A percentile compares a stretch with the other conserved stretches of the same genome.
phyloP scores from a whole-genome alignment of 2,113 vertebrate genomes.

The Neodon shergylaensis region DNA sequence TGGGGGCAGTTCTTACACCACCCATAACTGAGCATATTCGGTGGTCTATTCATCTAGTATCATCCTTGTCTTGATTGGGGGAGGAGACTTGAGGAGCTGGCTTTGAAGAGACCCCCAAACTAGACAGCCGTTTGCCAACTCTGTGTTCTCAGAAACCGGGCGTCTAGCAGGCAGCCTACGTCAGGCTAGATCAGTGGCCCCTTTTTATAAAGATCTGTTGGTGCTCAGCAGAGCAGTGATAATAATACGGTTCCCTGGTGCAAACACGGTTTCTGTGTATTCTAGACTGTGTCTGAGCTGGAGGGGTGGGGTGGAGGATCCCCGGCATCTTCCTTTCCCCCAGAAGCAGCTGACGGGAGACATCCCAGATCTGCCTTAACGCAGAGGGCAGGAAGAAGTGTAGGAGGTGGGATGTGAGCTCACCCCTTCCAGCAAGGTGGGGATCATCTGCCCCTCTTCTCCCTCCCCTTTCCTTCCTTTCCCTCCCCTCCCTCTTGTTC shows the following conservation, averaged over 20 bases:
- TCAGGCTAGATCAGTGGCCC: constrained; percentile 29
- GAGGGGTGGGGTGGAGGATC: neutral
- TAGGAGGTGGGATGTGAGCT: neutral
- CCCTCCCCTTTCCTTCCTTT: fast-evolving
- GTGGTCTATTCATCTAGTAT: neutral
- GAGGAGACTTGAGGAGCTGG: neutral
- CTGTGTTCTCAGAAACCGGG: constrained; percentile 34
- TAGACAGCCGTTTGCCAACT: constrained; percentile 53
- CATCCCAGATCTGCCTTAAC: neutral
- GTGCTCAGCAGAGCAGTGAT: constrained; percentile 37
- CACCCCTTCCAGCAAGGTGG: neutral
- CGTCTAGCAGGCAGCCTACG: constrained; percentile 33
- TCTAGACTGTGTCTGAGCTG: constrained; percentile 41
- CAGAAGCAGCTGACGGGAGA: neutral
- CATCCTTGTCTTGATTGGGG: neutral
- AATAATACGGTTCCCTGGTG: constrained; percentile 58
- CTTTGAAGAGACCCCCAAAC: constrained; percentile 46
- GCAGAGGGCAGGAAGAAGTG: neutral
- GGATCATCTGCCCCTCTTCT: neutral
- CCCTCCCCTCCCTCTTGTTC: no score
- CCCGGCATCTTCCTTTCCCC: neutral
- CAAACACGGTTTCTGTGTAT: constrained; percentile 66
- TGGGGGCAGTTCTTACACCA: no score
- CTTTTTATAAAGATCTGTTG: constrained; percentile 66
- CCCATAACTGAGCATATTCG: neutral